Base-by-base conservation (phyloP, 2,113 vertebrate species). In the Chauna torquata region DNA sequence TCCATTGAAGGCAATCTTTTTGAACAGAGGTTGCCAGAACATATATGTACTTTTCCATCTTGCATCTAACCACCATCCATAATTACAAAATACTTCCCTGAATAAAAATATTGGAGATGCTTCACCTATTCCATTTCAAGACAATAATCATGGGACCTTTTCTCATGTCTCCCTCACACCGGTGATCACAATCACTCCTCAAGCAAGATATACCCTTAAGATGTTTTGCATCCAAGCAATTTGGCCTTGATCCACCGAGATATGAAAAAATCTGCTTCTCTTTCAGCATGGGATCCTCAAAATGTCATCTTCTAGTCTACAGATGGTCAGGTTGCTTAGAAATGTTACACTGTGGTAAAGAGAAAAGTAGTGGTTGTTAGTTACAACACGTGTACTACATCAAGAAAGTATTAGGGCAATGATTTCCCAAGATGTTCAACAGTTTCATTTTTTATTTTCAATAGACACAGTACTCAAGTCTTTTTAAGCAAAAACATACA, bases 171-270 rank as follows among this genome's bases (percentile, higher is more conserved):
- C 17, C 45, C 90, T 72, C 58, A 62, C 27, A 6, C 7, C 4
- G 5, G 22, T 49, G 59, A 47, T 23, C 49, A 34, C 62, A 22
- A 3, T 6, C 0, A 0, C 64, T 84, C 50, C 44, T n/a, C 14
- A 3, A 3, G 30, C 57, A 40, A 70, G 57, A 19, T 2, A 4
- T 5, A 11, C 2, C 65, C 76, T 62, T 13, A 42, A 18, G n/a
- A 47, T 74, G 47, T 27, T 69, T 64, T 57, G 28, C 9, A 50
- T 45, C 40, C 14, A 7, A 66, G 47, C 58, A 59, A 2, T 12
- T 24, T 75, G 45, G 47, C 42, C 71, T 42, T 22, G 32, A 68
- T 14, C 36, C 28, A n/a, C 28, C 19, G 25, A 52, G 25, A 40
- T 1, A 5, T 1, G 7, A 36, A 19, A 34, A 20, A 64, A 25